A percentile compares a stretch with the other conserved stretches of the same genome.
phyloP scores from a whole-genome alignment of 2,888 invertebrate genomes.

The Tipula lateralis region DNA sequence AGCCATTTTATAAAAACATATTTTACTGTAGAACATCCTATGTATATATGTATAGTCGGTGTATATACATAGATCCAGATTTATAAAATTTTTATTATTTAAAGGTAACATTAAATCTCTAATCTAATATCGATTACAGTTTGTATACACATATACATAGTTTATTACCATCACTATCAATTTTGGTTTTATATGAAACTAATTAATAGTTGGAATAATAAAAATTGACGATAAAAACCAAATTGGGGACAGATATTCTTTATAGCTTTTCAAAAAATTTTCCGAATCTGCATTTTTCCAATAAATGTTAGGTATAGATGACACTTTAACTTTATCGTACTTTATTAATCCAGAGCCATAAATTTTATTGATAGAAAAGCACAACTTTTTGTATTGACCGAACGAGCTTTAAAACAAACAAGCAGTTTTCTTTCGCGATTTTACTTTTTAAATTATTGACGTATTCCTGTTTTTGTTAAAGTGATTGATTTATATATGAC shows the following conservation, averaged over 20 bases:
- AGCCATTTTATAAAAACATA: constrained; percentile 3
- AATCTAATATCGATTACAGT: not conserved
- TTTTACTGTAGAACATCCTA: not conserved
- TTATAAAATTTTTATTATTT: not conserved
- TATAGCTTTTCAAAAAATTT: not conserved
- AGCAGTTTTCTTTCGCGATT: too few species aligned
- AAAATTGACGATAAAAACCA: not conserved
- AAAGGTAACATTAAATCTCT: not conserved
- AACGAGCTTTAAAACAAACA: too few species aligned
- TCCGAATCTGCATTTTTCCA: not conserved
- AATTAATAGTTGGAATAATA: not conserved
- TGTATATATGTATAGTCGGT: too few species aligned
- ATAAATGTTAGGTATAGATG: not conserved
- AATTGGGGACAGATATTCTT: not conserved
- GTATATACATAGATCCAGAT: not conserved
- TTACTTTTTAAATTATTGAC: too few species aligned
- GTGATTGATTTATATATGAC: too few species aligned
- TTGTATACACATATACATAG: not conserved
- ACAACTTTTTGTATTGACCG: too few species aligned
- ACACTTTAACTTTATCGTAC: not conserved
- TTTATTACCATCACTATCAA: not conserved
- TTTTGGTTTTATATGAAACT: not conserved
- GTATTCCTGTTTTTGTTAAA: too few species aligned
- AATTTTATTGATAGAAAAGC: not conserved
- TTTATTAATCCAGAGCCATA: not conserved